Evolutionary conservation across 2,888 invertebrate species (phyloP).

Genomic region (Caenorhabditis wallacei): DNA sequence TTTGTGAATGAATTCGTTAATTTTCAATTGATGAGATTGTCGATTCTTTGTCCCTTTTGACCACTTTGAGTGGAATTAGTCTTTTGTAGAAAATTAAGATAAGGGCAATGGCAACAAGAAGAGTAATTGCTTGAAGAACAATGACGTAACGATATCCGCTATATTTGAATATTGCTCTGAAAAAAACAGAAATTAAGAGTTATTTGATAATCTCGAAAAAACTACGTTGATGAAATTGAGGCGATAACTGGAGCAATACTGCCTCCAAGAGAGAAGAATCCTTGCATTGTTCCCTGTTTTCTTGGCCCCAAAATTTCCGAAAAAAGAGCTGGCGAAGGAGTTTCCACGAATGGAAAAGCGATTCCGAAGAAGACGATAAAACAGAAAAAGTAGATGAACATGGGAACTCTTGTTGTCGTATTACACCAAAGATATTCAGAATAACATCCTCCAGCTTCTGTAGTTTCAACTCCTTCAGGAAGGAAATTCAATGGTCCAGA

Average conservation of each 20-base stretch:
- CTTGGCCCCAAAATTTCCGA: slow-evolving; percentile 71
- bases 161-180: slow-evolving; percentile 58
- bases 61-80: slow-evolving; percentile 49
- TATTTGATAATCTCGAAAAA: too few relatives aligned
- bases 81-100: slow-evolving; percentile 53
- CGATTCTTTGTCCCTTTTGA: slow-evolving; percentile 35
- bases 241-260: slow-evolving; percentile 61
- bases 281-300: slow-evolving; percentile 69
- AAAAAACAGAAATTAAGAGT: too few relatives aligned
- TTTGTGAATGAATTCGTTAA: neutral
- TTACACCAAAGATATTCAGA: slow-evolving; percentile 59
- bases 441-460: slow-evolving; percentile 59
- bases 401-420: slow-evolving; percentile 55
- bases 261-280: slow-evolving; percentile 61
- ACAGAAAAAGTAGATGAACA: slow-evolving; percentile 64
- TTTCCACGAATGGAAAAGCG: slow-evolving; percentile 70
- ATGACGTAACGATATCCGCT: slow-evolving; percentile 54
- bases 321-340: slow-evolving; percentile 67
- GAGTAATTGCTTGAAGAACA: slow-evolving; percentile 44
- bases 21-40: slow-evolving; percentile 7
- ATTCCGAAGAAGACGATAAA: slow-evolving; percentile 69
- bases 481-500: slow-evolving; percentile 67
- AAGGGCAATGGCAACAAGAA: slow-evolving; percentile 42
- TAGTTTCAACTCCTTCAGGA: slow-evolving; percentile 54
- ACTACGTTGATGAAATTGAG: slow-evolving; percentile 61